A percentile compares a stretch with the other conserved stretches of the same genome.
These are phyloP conservation scores for Melitaea athalia DNA, from an alignment of 2,888 invertebrate genomes.

Conservation along the genomic window DNA sequence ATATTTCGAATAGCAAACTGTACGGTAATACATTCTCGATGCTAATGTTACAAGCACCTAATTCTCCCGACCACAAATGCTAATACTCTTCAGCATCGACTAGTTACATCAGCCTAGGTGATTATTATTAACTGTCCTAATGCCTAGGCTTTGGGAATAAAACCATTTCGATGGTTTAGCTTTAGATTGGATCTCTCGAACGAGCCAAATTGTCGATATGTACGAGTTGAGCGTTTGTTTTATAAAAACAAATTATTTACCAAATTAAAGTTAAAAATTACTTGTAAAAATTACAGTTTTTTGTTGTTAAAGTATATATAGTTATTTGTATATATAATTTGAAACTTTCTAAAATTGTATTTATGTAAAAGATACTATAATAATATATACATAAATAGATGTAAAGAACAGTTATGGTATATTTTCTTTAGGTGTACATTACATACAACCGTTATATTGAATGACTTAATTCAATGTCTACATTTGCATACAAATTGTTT, in stretches of 20 bases:
- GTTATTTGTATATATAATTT: too few species aligned
- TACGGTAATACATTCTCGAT: slow-evolving; percentile 8
- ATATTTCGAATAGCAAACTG: slow-evolving; percentile 12
- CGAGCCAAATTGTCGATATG: neutral
- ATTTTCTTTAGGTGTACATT: too few species aligned
- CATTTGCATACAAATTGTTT: too few species aligned
- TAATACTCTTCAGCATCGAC: slow-evolving; percentile 26
- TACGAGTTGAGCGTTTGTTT: neutral
- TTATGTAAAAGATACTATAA: too few species aligned
- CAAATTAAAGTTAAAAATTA: too few species aligned
- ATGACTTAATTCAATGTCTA: too few species aligned
- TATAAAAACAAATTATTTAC: neutral
- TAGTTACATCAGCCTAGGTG: slow-evolving; percentile 18
- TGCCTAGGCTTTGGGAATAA: slow-evolving; percentile 9
- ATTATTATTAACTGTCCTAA: slow-evolving; percentile 18
- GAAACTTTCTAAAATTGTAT: too few species aligned
- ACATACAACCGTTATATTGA: too few species aligned
- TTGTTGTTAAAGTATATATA: too few species aligned
- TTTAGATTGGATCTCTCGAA: slow-evolving; percentile 3
- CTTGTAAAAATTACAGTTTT: too few species aligned
- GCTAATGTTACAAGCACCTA: slow-evolving; percentile 33
- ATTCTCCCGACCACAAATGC: slow-evolving; percentile 30
- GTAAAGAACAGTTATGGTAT: too few species aligned
- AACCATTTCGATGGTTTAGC: slow-evolving; percentile 2
- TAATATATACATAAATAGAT: too few species aligned